Conservation (phyloP, 2,888 invertebrate species). For the Drosophila longiperda region DNA sequence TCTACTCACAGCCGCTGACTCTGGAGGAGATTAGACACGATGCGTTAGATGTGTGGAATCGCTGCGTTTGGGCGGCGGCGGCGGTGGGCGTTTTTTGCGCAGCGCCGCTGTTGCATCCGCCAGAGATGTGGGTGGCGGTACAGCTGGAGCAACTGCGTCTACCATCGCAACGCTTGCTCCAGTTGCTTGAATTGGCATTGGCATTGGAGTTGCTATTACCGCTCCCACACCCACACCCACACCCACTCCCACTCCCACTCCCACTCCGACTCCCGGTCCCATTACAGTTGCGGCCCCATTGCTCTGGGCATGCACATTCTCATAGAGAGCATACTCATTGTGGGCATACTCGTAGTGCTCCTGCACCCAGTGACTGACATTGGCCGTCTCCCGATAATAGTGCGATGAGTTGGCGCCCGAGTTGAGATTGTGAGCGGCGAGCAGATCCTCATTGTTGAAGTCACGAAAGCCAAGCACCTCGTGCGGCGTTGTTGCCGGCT, state of each 20-base stretch:
- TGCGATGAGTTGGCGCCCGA: constrained; percentile 81
- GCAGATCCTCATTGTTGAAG: constrained; percentile 87
- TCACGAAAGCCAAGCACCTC: constrained; percentile 96
- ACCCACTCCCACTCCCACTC: not conserved
- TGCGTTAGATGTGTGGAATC: constrained; percentile 93
- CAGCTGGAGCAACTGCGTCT: constrained; percentile 85
- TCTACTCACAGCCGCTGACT: constrained; percentile 35
- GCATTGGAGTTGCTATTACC: not conserved
- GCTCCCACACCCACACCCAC: not conserved
- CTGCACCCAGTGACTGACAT: constrained; percentile 95
- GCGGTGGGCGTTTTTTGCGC: constrained; percentile 91
- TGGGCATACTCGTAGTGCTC: constrained; percentile 88
- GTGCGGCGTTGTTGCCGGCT: constrained; percentile 94
- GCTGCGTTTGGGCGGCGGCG: constrained; percentile 95
- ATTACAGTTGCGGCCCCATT: constrained; percentile 17
- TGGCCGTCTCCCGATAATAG: constrained; percentile 87
- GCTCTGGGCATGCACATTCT: constrained; percentile 88
- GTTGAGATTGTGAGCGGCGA: constrained; percentile 82
- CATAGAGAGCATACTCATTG: constrained; percentile 87
- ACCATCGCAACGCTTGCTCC: constrained; percentile 85
- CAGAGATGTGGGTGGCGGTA: constrained; percentile 46
- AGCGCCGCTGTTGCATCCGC: constrained; percentile 64
- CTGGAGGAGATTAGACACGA: constrained; percentile 67
- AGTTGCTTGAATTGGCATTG: not conserved
- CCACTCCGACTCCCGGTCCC: not conserved